Evolutionary conservation across 2,888 invertebrate genomes (phyloP).

Genomic region (Epirrita christyi): DNA sequence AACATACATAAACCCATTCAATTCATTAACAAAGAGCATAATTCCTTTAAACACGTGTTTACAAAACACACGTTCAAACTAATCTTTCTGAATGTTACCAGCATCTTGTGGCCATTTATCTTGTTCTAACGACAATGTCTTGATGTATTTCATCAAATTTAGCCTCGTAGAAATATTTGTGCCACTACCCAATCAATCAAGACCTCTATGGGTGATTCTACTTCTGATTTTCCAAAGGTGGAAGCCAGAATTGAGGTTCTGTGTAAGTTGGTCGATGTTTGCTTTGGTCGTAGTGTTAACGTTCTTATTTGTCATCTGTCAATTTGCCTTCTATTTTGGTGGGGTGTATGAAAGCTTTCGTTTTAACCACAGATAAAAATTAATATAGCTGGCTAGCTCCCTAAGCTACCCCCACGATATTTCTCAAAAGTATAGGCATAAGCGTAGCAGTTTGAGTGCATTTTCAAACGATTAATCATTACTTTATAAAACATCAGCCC

Average conservation of each 20-base stretch:
- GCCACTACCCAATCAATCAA: constrained; percentile 48
- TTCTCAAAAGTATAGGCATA: too few species aligned
- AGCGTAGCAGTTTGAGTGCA: too few species aligned
- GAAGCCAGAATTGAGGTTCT: constrained; percentile 39
- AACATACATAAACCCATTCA: constrained; percentile 30
- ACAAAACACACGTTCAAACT: constrained; percentile 59
- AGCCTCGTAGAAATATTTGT: constrained; percentile 77
- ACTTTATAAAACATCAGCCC: too few species aligned
- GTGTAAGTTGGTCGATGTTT: constrained; percentile 50
- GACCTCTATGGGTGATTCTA: constrained; percentile 50
- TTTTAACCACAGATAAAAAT: constrained; percentile 48
- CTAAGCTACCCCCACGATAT: too few species aligned
- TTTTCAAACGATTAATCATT: too few species aligned
- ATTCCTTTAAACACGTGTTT: constrained; percentile 47
- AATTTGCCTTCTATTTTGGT: constrained; percentile 81
- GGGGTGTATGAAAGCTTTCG: constrained; percentile 78
- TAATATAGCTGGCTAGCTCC: constrained; percentile 1
- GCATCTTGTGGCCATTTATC: constrained; percentile 72
- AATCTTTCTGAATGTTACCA: constrained; percentile 67
- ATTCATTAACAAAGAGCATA: constrained; percentile 51
- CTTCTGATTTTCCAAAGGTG: constrained; percentile 24
- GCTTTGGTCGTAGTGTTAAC: constrained; percentile 76
- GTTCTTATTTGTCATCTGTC: constrained; percentile 83
- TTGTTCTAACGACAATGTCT: constrained; percentile 81
- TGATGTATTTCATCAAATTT: constrained; percentile 83